These are phyloP conservation scores for Caiman crocodilus DNA, from an alignment of 2,797 vertebrate species.

Conservation along the genomic window DNA sequence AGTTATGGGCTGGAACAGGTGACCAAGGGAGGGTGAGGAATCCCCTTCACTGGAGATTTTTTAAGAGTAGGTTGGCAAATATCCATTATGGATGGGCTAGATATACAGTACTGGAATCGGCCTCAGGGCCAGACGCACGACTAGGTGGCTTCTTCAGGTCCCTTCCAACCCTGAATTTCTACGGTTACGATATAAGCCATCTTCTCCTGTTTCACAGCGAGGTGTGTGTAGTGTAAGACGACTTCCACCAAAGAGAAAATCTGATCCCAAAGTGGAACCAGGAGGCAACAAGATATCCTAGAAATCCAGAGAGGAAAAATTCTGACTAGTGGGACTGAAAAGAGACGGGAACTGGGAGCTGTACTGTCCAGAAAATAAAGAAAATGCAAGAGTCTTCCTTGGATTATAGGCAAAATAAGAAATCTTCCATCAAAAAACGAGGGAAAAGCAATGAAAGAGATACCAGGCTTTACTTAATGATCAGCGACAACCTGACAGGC, in stretches of 20 bases:
- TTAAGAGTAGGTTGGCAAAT: too few species aligned
- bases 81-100: too few species aligned
- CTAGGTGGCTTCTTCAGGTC: too few species aligned
- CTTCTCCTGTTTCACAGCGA: not conserved
- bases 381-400: not conserved
- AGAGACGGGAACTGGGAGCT: not conserved
- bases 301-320: not conserved
- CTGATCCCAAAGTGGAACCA: not conserved
- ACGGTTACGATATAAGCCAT: not conserved
- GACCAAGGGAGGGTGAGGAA: too few species aligned
- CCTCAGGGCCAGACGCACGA: too few species aligned
- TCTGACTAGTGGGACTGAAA: not conserved
- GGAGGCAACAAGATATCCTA: not conserved
- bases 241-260: not conserved
- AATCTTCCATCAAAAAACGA: not conserved
- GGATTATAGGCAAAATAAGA: not conserved
- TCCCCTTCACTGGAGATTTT: too few species aligned
- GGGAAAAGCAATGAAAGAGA: not conserved
- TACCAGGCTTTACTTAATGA: not conserved
- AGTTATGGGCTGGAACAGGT: too few species aligned
- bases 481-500: not conserved
- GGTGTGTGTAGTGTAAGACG: not conserved
- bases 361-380: not conserved
- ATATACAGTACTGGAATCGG: too few species aligned
- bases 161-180: too few species aligned